Base-by-base conservation (phyloP, 2,113 vertebrate genomes). In the Rattus rattus region DNA sequence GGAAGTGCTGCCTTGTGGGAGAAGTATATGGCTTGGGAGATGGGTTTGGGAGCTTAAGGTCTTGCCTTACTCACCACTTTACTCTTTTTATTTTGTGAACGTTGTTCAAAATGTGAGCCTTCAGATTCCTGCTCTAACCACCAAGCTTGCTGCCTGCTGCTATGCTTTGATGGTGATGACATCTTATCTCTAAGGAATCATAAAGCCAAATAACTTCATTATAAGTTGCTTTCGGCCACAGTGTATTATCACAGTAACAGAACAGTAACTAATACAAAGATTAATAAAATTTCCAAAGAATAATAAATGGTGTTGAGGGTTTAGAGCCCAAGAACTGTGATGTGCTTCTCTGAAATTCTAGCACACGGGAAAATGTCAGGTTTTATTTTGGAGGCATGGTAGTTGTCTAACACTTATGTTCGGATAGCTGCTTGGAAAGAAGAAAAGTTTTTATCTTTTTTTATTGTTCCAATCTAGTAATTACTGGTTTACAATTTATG, bases 401-500 rank as follows among this genome's bases (percentile, higher is more conserved):
- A 43, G 33, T 76, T 81, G 36, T 95, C 8, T 30, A 91, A 89
- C 52, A 43, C 1, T 79, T 75, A 65, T 59, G 2, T 75, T 85
- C 75, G 20, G 24, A 92, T 43, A 92, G 26, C 0, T 87, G 80
- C 8, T 28, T 89, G 36, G 4, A 96, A 94, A 39, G 52, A 83
- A 24, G 19, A 39, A 14, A 16, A 94, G 17, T 81, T 61, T 33
- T 56, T 72, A 20, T 1, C 43, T 96, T 83, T 85, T 24, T 56
- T 94, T 75, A 43, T 84, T 63, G 81, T 90, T 39, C 76, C 28
- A 92, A 73, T 47, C 19, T 28, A 72, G 26, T 79, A 73, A 77
- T 79, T 8, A 88, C 26, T 90, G 69, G 72, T 54, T 90, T 88
- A 43, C 85, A 88, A 85, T 91, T 90, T 88, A 72, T 93, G 56